Conservation (phyloP, 2,888 invertebrate genomes). For the Lymantria dispar region DNA sequence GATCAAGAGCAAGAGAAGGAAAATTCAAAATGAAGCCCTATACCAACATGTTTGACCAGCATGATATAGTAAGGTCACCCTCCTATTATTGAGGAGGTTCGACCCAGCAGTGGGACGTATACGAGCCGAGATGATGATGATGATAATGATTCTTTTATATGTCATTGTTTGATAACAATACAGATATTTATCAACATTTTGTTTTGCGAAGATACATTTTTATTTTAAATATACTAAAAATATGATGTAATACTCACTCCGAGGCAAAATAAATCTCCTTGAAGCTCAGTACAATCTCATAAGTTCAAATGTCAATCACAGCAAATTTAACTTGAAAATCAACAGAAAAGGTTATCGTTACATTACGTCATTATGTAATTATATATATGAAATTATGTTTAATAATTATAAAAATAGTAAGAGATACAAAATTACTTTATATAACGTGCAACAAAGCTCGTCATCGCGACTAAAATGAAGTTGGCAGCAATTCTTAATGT, state of each 20-base stretch:
- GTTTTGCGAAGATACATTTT: too few species aligned
- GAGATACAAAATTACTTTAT: background rate
- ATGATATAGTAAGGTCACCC: too few species aligned
- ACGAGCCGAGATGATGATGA: too few species aligned
- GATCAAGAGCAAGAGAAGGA: too few species aligned
- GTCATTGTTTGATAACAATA: too few species aligned
- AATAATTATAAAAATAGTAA: slow-evolving; percentile 1
- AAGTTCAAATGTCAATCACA: slow-evolving; percentile 1
- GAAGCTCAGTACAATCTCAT: background rate
- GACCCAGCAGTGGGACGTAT: too few species aligned
- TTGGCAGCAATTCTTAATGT: slow-evolving; percentile 6
- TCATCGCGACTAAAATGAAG: slow-evolving; percentile 20
- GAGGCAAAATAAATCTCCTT: background rate
- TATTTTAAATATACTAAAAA: background rate
- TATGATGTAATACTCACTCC: background rate
- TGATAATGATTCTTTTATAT: too few species aligned
- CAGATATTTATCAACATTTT: too few species aligned
- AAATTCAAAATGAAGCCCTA: too few species aligned
- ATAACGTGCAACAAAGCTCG: slow-evolving; percentile 18
- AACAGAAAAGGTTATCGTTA: background rate
- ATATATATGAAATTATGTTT: background rate
- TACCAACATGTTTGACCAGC: too few species aligned
- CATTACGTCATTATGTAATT: background rate
- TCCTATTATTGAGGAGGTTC: too few species aligned
- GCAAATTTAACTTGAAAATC: background rate